Evolutionary conservation across 2,888 invertebrate genomes (phyloP).

Genomic region (Trichopoda pennipes): DNA sequence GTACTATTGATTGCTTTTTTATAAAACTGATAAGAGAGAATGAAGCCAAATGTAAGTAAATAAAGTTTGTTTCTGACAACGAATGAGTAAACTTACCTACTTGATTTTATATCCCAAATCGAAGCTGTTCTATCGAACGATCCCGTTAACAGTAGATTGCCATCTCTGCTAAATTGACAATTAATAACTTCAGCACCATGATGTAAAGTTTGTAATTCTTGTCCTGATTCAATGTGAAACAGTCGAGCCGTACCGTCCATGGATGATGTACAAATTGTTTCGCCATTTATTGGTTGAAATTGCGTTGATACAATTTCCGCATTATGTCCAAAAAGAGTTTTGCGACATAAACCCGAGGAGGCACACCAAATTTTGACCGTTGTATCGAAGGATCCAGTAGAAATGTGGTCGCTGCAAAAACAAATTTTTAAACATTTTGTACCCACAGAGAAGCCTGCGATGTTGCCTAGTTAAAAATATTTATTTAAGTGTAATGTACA

Average conservation of each 20-base stretch:
- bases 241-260: conserved; percentile 89
- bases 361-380: conserved; percentile 89
- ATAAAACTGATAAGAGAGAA: too few relatives aligned
- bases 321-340: conserved; percentile 87
- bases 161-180: conserved; percentile 86
- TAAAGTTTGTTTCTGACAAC: too few relatives aligned
- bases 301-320: conserved; percentile 88
- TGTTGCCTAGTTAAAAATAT: too few relatives aligned
- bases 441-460: too few relatives aligned
- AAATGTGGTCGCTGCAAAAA: conserved; percentile 84
- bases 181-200: conserved; percentile 90
- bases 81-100: conserved; percentile 81
- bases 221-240: conserved; percentile 86
- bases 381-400: conserved; percentile 91
- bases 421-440: not conserved
- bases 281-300: conserved; percentile 84
- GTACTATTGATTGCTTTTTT: too few relatives aligned
- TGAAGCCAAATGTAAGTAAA: too few relatives aligned
- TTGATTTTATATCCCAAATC: conserved; percentile 87
- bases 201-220: conserved; percentile 85
- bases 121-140: conserved; percentile 90
- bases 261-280: conserved; percentile 87
- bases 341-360: conserved; percentile 84
- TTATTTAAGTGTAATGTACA: too few relatives aligned
- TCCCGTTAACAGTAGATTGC: conserved; percentile 87